A percentile compares a stretch with the other conserved stretches of the same genome.
Evolutionary conservation across 1,140 invertebrate genomes (phyloP).

Genomic region (Cydia pomonella): DNA sequence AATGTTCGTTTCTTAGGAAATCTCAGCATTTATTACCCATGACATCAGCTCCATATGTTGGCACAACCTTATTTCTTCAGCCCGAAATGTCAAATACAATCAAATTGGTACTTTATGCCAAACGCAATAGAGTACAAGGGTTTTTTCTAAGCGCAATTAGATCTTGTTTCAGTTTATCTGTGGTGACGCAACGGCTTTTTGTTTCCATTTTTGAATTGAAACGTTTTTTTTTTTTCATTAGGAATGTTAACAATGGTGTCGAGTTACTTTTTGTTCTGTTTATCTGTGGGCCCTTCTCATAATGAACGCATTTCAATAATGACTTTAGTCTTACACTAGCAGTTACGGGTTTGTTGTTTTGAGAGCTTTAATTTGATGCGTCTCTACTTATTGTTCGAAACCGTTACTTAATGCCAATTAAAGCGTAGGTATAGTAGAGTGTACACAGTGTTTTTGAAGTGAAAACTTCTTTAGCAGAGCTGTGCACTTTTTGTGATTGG

Average conservation of each 20-base stretch:
- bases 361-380: neutral
- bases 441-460: too few species aligned
- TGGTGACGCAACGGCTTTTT: conserved; percentile 26
- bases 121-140: neutral
- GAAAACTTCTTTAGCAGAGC: too few species aligned
- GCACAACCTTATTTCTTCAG: neutral
- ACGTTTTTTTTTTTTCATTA: conserved; percentile 27
- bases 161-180: neutral
- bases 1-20: neutral
- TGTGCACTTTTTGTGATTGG: too few species aligned
- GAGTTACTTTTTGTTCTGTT: conserved; percentile 4
- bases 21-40: neutral
- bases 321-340: neutral
- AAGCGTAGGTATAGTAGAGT: too few species aligned
- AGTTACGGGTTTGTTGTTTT: neutral
- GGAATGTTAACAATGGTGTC: conserved; percentile 23
- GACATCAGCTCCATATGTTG: neutral
- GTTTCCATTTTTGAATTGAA: conserved; percentile 31
- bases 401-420: too few species aligned
- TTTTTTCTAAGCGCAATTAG: neutral
- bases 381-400: neutral
- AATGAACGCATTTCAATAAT: neutral
- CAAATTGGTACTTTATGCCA: neutral
- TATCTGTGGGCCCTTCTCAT: neutral
- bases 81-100: neutral